phyloP scores from a whole-genome alignment of 2,888 invertebrate genomes.

The Cabera pusaria region DNA sequence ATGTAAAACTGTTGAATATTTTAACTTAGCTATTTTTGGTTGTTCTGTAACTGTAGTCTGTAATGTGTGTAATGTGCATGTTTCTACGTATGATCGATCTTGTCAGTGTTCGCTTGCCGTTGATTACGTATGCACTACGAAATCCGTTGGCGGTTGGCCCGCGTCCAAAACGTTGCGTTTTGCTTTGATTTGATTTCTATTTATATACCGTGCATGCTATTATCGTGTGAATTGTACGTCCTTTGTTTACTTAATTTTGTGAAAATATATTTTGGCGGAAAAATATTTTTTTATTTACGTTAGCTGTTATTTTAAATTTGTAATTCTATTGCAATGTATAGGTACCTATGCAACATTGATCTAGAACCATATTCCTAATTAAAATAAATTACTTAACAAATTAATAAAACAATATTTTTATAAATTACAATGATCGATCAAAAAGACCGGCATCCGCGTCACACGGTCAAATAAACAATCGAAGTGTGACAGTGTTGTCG shows the following conservation, averaged over 20 bases:
- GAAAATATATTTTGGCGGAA: conserved; percentile 1
- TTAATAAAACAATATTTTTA: conserved; percentile 1
- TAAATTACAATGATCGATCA: conserved; percentile 44
- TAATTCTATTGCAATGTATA: too few relatives aligned
- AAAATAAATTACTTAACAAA: background rate
- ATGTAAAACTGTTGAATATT: too few relatives aligned
- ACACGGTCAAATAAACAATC: conserved; percentile 73
- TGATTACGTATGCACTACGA: conserved; percentile 54
- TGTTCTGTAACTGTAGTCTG: too few relatives aligned
- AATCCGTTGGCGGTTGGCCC: conserved; percentile 59
- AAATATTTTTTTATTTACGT: too few relatives aligned
- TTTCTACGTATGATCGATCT: conserved; percentile 8
- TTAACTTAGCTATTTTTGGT: too few relatives aligned
- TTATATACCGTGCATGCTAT: conserved; percentile 60
- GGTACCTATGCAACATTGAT: too few relatives aligned
- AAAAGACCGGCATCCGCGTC: conserved; percentile 48
- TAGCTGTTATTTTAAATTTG: too few relatives aligned
- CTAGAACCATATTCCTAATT: too few relatives aligned
- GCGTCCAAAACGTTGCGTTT: conserved; percentile 56
- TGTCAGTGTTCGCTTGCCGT: conserved; percentile 19
- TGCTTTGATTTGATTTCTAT: conserved; percentile 63
- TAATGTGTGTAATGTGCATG: conserved; percentile 9
- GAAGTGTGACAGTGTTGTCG: conserved; percentile 72
- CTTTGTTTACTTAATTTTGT: conserved; percentile 45
- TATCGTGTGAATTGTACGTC: conserved; percentile 53